Percentiles rank a stretch among this genome's conserved stretches.
Evolutionary conservation across 2,797 vertebrate species (phyloP).

Genomic region (Streptopelia turtur): DNA sequence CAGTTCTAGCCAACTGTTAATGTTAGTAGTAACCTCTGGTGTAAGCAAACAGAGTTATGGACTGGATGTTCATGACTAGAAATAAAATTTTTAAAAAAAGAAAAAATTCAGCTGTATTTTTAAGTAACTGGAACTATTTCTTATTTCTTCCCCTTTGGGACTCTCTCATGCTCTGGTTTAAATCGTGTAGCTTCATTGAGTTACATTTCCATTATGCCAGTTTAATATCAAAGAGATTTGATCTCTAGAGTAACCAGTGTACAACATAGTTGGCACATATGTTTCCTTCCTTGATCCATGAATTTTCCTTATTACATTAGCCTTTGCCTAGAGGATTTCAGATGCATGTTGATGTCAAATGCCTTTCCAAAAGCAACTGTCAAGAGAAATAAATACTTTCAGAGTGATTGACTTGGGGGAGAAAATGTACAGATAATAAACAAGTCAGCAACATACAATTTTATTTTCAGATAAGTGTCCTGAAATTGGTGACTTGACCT

Average conservation of each 20-base stretch:
- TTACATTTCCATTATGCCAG: background rate
- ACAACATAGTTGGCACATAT: background rate
- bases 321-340: slow-evolving; percentile 40
- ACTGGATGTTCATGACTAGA: background rate
- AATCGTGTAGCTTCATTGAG: background rate
- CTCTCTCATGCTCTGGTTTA: background rate
- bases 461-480: slow-evolving; percentile 24
- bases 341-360: background rate
- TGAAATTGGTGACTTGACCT: slow-evolving; percentile 6
- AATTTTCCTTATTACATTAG: slow-evolving; percentile 6
- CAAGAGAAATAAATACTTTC: slow-evolving; percentile 25
- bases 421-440: slow-evolving; percentile 2
- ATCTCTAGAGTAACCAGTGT: background rate
- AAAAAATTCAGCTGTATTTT: background rate
- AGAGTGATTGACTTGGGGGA: background rate
- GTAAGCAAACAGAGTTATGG: background rate
- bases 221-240: background rate
- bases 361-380: slow-evolving; percentile 15
- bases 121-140: background rate
- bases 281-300: background rate
- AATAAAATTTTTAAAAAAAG: background rate
- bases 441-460: background rate
- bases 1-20: background rate
- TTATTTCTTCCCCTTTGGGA: background rate
- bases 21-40: background rate